Evolutionary conservation across 2,888 invertebrate genomes (phyloP).

Genomic region (Octodonta nipae): DNA sequence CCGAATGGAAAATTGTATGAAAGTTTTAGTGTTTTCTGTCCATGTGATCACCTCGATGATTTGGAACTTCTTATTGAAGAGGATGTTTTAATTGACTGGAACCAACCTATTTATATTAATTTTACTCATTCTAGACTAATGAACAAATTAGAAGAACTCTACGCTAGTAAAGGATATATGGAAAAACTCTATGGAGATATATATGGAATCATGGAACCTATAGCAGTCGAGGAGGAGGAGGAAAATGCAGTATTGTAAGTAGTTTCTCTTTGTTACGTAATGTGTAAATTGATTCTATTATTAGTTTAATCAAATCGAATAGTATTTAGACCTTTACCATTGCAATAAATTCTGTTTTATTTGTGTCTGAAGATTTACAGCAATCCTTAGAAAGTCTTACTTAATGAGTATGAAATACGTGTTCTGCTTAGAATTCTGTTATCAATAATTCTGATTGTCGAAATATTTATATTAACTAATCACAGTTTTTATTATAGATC

Average conservation of each 20-base stretch:
- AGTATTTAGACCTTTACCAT: too few species aligned
- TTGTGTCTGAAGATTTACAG: too few species aligned
- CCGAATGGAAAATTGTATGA: conserved; percentile 68
- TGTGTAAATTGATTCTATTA: too few species aligned
- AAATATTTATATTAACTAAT: too few species aligned
- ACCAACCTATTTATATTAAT: conserved; percentile 70
- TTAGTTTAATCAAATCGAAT: too few species aligned
- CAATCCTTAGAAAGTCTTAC: too few species aligned
- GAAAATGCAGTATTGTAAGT: conserved; percentile 46
- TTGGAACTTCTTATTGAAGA: conserved; percentile 61
- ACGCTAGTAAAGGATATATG: conserved; percentile 41
- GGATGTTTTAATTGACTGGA: conserved; percentile 66
- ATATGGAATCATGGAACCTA: conserved; percentile 55
- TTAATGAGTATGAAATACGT: too few species aligned
- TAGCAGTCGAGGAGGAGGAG: conserved; percentile 40
- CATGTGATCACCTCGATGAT: conserved; percentile 58
- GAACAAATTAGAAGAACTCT: conserved; percentile 62
- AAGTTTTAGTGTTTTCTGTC: conserved; percentile 76
- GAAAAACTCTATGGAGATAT: conserved; percentile 72
- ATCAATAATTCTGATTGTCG: too few species aligned
- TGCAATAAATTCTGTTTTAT: too few species aligned
- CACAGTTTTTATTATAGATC: too few species aligned
- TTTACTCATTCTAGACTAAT: conserved; percentile 73
- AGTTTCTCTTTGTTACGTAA: too few species aligned
- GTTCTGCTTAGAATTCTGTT: too few species aligned